phyloP scores from a whole-genome alignment of 1,140 invertebrate species.

The Tetramorium simillimum region DNA sequence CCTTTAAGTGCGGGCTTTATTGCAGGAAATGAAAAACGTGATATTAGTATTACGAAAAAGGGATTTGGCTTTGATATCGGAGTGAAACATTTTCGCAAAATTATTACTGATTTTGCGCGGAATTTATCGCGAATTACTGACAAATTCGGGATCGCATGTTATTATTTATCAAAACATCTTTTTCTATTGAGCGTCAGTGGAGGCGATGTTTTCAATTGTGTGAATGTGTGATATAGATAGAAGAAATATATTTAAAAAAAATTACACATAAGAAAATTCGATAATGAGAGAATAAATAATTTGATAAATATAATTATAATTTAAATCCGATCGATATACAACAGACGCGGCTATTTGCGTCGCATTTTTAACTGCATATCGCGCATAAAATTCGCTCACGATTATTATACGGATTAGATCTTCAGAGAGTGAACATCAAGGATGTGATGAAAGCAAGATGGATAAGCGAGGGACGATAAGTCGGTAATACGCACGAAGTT shows the following conservation, averaged over 20 bases:
- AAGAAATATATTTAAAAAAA: neutral
- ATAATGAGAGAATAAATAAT: neutral
- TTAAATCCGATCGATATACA: neutral
- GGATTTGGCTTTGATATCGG: neutral
- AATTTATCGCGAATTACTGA: neutral
- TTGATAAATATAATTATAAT: neutral
- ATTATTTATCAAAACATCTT: neutral
- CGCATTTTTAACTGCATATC: neutral
- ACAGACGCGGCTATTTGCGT: neutral
- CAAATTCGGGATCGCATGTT: neutral
- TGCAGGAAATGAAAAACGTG: slow-evolving; percentile 24
- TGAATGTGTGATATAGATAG: neutral
- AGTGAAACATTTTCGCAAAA: slow-evolving; percentile 9
- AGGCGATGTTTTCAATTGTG: neutral
- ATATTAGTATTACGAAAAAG: slow-evolving; percentile 28
- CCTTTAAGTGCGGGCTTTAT: slow-evolving; percentile 21
- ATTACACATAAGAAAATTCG: neutral
- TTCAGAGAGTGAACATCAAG: neutral
- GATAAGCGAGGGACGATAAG: slow-evolving; percentile 28
- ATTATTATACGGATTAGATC: slow-evolving; percentile 67
- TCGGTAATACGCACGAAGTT: slow-evolving; percentile 32
- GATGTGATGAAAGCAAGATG: slow-evolving; percentile 15
- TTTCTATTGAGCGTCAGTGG: neutral
- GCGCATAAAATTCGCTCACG: slow-evolving; percentile 25
- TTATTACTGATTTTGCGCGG: neutral